These are phyloP conservation scores for Sebastes hubbsi DNA, from an alignment of 2,797 vertebrate genomes.

Conservation along the genomic window DNA sequence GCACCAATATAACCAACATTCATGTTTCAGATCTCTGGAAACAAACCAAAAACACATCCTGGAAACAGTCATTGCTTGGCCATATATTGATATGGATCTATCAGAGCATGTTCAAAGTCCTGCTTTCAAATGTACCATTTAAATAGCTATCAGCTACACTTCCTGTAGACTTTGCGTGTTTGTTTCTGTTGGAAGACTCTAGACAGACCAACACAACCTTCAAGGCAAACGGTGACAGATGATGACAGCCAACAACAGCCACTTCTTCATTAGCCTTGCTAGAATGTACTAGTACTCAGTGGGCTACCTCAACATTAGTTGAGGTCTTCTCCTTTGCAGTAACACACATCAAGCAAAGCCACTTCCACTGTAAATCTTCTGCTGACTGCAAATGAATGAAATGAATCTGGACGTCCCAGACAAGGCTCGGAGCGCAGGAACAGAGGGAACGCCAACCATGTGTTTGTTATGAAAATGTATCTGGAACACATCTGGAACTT, in stretches of 20 bases:
- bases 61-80: background rate
- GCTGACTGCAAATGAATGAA: background rate
- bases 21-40: background rate
- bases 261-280: background rate
- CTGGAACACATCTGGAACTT: slow-evolving; percentile 9
- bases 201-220: background rate
- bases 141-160: background rate
- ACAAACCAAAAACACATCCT: background rate
- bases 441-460: background rate
- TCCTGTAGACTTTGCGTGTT: background rate
- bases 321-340: background rate
- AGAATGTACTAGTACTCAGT: background rate
- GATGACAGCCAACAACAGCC: background rate
- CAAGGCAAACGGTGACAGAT: background rate
- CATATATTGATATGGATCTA: background rate
- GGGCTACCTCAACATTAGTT: background rate
- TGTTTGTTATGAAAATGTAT: slow-evolving; percentile 1
- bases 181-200: background rate
- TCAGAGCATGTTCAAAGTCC: background rate
- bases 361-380: background rate
- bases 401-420: background rate
- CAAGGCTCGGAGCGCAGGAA: background rate
- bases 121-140: background rate
- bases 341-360: background rate
- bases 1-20: background rate